A percentile compares a stretch with the other conserved stretches of the same genome.
These are phyloP conservation scores for Muntiacus reevesi DNA, from an alignment of 2,113 vertebrate species.

Conservation along the genomic window DNA sequence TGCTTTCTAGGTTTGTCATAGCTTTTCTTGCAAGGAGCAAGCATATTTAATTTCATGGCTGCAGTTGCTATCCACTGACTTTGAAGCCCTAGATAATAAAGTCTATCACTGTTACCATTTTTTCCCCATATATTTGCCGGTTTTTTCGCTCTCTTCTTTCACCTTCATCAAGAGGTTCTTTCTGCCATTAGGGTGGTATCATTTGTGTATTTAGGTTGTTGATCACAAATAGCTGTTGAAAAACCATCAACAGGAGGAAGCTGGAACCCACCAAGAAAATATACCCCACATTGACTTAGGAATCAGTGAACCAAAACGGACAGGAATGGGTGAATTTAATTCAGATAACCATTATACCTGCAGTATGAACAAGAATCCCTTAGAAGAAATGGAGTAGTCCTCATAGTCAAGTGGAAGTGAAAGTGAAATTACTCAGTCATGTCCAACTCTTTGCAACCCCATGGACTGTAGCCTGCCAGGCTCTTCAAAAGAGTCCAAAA, in stretches of 20 bases:
- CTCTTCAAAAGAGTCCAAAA: background rate
- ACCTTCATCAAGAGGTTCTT: background rate
- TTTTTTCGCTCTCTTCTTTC: background rate
- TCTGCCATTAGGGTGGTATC: background rate
- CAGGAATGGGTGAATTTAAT: background rate
- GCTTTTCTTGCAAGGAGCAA: background rate
- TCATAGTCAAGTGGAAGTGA: background rate
- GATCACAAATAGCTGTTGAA: background rate
- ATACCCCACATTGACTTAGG: background rate
- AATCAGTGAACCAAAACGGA: background rate
- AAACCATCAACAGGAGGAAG: background rate
- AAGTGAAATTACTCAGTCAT: background rate
- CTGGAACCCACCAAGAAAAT: background rate
- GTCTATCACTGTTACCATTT: background rate
- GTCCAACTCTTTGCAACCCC: background rate
- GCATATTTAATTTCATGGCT: background rate
- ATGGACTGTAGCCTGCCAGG: background rate
- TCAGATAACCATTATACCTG: background rate
- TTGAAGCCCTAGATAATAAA: background rate
- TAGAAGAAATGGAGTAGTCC: background rate
- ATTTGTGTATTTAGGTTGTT: background rate
- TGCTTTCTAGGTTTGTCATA: background rate
- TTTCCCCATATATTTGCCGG: background rate
- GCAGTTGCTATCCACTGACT: background rate
- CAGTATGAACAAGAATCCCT: background rate